Conservation (phyloP, 2,797 vertebrate species). For the Ciconia nigra region DNA sequence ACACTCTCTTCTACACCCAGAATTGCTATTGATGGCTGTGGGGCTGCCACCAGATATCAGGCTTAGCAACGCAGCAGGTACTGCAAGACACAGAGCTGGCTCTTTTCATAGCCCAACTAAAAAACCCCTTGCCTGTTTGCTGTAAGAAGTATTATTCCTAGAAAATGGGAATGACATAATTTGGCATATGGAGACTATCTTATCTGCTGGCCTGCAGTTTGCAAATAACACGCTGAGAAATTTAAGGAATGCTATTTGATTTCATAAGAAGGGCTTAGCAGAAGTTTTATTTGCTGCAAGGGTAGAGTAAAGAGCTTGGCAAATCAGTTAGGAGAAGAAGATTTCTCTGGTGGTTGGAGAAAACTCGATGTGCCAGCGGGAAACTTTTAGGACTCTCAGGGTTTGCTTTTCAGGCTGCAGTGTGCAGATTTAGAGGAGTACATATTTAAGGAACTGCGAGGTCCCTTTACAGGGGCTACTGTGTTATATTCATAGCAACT, state of each 20-base stretch:
- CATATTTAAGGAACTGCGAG: neutral
- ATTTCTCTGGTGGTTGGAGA: neutral
- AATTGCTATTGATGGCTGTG: neutral
- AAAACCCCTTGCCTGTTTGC: neutral
- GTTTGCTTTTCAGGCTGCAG: neutral
- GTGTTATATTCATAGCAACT: neutral
- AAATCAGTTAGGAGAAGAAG: neutral
- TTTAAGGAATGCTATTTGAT: neutral
- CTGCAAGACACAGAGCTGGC: neutral
- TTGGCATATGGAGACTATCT: neutral
- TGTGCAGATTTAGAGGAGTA: neutral
- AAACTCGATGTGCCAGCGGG: neutral
- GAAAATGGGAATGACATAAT: slow-evolving; percentile 11
- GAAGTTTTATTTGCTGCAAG: neutral
- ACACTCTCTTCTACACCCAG: neutral
- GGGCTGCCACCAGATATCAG: neutral
- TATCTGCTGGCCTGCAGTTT: neutral
- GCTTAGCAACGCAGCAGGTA: neutral
- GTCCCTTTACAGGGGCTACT: neutral
- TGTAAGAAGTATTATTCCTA: neutral
- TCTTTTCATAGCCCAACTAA: neutral
- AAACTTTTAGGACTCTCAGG: neutral
- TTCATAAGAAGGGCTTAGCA: neutral
- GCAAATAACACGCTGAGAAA: neutral
- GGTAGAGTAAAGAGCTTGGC: neutral